Conservation (phyloP, 2,113 vertebrate genomes). For the Caranx melampygus region DNA sequence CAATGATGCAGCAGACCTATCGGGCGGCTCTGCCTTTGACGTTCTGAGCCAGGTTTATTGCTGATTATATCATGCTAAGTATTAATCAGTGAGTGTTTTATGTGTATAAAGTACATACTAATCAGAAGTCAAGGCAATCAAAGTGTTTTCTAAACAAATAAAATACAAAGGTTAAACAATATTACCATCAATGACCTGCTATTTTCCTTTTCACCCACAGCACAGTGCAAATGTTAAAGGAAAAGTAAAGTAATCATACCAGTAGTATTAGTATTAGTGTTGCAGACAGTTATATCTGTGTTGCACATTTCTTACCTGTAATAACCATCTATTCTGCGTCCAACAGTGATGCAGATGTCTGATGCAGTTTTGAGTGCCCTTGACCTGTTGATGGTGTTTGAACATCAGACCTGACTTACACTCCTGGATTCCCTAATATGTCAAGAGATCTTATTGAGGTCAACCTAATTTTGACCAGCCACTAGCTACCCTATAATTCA, state of each 20-base stretch:
- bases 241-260: background rate
- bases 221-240: background rate
- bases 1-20: constrained; percentile 5
- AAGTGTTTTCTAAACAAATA: constrained; percentile 13
- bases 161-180: constrained; percentile 5
- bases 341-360: background rate
- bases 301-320: background rate
- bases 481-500: background rate
- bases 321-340: background rate
- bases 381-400: background rate
- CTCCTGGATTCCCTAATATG: too few relatives aligned
- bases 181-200: background rate
- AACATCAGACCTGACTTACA: background rate
- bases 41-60: background rate
- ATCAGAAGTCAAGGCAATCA: background rate
- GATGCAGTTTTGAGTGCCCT: background rate
- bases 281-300: background rate
- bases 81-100: constrained; percentile 5
- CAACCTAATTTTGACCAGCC: background rate
- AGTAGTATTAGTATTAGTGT: background rate
- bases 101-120: background rate
- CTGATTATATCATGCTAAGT: constrained; percentile 19
- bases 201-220: background rate
- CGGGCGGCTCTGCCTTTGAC: background rate
- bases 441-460: background rate